Percentiles rank a stretch among this genome's conserved stretches.
phyloP scores from a whole-genome alignment of 1,140 invertebrate genomes.

The Atta texana region DNA sequence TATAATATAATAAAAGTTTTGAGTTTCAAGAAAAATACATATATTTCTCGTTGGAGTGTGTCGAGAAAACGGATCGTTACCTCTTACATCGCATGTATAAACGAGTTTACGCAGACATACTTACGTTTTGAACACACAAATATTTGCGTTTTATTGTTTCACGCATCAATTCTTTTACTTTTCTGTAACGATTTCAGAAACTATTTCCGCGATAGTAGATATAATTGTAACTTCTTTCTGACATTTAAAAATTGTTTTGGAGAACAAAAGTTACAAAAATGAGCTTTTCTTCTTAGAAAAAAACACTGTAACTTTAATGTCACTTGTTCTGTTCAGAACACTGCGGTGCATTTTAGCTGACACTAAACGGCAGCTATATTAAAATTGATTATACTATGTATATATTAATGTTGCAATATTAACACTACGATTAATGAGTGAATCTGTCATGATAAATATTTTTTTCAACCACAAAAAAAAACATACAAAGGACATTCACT shows the following conservation, averaged over 20 bases:
- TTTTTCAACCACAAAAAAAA: not conserved
- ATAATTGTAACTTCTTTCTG: constrained; percentile 29
- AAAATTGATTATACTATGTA: not conserved
- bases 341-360: constrained; percentile 1
- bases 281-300: constrained; percentile 6
- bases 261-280: not conserved
- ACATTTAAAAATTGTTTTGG: not conserved
- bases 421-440: constrained; percentile 1
- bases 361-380: not conserved
- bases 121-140: constrained; percentile 1
- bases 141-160: constrained; percentile 23
- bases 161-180: constrained; percentile 18
- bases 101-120: not conserved
- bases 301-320: constrained; percentile 19
- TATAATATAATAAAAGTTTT: not conserved
- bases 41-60: constrained; percentile 7
- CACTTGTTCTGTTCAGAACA: not conserved
- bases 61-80: constrained; percentile 32
- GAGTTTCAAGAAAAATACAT: not conserved
- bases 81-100: constrained; percentile 1
- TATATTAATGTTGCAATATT: constrained; percentile 14
- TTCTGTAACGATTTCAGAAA: constrained; percentile 12
- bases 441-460: not conserved
- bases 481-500: not conserved
- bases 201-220: constrained; percentile 14